Evolutionary conservation across 2,888 invertebrate genomes (phyloP).

Genomic region (Drosophila niveifrons): DNA sequence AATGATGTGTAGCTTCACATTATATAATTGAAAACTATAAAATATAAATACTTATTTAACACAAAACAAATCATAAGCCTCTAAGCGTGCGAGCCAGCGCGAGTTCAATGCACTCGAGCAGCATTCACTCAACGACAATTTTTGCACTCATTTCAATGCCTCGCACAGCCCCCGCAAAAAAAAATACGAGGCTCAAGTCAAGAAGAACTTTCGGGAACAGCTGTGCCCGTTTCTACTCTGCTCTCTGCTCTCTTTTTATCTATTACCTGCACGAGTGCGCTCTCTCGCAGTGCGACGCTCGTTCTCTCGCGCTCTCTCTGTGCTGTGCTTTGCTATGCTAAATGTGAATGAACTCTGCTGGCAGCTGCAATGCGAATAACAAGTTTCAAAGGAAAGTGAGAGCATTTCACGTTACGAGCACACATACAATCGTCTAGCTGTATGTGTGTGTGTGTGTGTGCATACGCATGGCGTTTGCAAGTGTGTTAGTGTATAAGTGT

Average conservation of each 20-base stretch:
- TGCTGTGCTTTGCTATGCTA: constrained; percentile 61
- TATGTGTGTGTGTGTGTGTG: constrained; percentile 3
- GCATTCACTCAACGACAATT: constrained; percentile 56
- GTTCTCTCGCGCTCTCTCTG: constrained; percentile 23
- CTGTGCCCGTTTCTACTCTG: constrained; percentile 62
- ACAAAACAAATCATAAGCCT: constrained; percentile 20
- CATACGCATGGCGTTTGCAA: not conserved
- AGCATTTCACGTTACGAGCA: constrained; percentile 76
- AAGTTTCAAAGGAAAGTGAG: constrained; percentile 86
- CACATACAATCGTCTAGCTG: constrained; percentile 40
- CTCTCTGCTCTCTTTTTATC: constrained; percentile 41
- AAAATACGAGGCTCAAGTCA: constrained; percentile 30
- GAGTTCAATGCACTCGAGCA: constrained; percentile 72
- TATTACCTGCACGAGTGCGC: constrained; percentile 47
- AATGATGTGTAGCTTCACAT: not conserved
- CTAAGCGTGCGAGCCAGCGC: constrained; percentile 2
- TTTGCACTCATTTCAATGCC: constrained; percentile 77
- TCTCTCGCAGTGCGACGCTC: constrained; percentile 35
- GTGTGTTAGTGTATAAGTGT: constrained; percentile 21
- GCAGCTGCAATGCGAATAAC: constrained; percentile 79
- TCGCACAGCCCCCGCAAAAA: constrained; percentile 44
- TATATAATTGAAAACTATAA: constrained; percentile 45
- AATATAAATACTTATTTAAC: constrained; percentile 41
- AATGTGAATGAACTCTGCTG: constrained; percentile 81
- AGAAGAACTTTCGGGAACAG: constrained; percentile 78